phyloP scores from a whole-genome alignment of 2,113 vertebrate genomes.

The Mungos mungo region DNA sequence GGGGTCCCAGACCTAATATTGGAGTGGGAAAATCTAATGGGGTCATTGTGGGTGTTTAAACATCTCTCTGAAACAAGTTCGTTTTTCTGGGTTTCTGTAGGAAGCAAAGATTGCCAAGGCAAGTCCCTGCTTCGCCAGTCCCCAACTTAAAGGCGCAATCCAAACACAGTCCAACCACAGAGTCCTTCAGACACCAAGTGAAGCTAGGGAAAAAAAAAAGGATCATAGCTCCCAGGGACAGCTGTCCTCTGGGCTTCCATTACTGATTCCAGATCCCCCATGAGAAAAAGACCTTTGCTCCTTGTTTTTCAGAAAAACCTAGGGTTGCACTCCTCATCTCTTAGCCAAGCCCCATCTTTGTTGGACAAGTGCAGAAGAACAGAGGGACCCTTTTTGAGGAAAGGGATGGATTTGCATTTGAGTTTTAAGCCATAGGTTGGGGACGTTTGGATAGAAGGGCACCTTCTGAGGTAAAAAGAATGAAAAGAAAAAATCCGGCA shows the following conservation, averaged over 20 bases:
- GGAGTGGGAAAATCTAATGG: not conserved
- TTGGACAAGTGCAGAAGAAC: not conserved
- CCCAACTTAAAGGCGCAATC: constrained; percentile 49
- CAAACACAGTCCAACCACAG: not conserved
- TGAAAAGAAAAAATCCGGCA: not conserved
- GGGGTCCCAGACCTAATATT: not conserved
- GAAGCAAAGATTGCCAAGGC: not conserved
- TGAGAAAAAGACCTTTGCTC: not conserved
- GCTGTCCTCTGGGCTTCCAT: not conserved
- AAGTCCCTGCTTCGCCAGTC: constrained; percentile 19
- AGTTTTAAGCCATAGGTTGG: not conserved
- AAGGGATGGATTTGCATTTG: not conserved
- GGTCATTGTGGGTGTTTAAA: not conserved
- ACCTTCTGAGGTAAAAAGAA: not conserved
- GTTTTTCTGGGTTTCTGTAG: not conserved
- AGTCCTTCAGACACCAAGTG: constrained; percentile 27
- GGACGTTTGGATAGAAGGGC: not conserved
- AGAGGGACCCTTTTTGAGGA: not conserved
- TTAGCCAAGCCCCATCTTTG: not conserved
- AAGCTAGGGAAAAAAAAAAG: not conserved
- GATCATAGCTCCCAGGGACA: not conserved
- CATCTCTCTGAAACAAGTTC: constrained; percentile 24
- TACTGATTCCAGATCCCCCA: not conserved
- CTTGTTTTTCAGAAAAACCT: not conserved
- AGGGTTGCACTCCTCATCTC: not conserved